phyloP scores from a whole-genome alignment of 2,113 vertebrate genomes.

The Thinocorus orbignyianus region DNA sequence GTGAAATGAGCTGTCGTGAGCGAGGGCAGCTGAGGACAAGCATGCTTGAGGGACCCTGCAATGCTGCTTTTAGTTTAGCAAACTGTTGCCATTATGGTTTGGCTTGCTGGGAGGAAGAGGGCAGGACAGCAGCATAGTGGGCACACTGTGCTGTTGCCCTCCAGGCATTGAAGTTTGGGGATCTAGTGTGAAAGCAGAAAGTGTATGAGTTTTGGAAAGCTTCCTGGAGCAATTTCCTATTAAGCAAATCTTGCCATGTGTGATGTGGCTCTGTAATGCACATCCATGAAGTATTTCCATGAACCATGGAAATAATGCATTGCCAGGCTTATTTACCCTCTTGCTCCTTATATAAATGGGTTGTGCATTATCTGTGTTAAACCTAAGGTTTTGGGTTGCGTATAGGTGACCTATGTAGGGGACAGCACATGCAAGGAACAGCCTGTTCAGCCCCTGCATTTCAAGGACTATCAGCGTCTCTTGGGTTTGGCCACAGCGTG shows the following conservation, averaged over 20 bases:
- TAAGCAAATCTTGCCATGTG: neutral
- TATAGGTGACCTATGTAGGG: neutral
- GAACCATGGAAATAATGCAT: neutral
- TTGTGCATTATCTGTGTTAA: fast-evolving
- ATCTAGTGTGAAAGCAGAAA: neutral
- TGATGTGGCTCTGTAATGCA: neutral
- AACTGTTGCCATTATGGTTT: neutral
- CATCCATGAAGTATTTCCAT: neutral
- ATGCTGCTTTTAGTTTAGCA: neutral
- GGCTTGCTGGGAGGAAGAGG: neutral
- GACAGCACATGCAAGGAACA: neutral
- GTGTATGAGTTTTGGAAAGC: neutral
- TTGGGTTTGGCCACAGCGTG: neutral
- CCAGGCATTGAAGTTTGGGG: neutral
- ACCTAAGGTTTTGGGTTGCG: neutral
- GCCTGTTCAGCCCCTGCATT: fast-evolving
- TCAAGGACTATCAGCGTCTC: fast-evolving
- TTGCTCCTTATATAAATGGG: fast-evolving
- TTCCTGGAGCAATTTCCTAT: neutral
- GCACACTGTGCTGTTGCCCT: neutral
- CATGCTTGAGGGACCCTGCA: neutral
- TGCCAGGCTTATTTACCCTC: neutral
- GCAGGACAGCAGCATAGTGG: neutral
- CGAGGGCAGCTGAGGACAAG: neutral
- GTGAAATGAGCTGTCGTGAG: neutral